Evolutionary conservation across 2,888 invertebrate species (phyloP).

Genomic region (Troides oblongomaculatus): DNA sequence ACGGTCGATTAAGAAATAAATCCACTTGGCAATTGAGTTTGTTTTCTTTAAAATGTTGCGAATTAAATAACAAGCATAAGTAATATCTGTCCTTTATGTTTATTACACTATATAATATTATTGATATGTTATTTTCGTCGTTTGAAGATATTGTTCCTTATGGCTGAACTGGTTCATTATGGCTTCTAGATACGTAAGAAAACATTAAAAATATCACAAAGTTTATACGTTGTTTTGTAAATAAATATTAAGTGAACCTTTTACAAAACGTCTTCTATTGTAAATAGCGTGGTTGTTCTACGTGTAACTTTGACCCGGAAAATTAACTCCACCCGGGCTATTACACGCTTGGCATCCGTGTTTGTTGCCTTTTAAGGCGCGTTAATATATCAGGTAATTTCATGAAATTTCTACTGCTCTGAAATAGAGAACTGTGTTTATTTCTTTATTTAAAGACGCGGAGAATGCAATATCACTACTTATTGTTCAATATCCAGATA

Average conservation of each 20-base stretch:
- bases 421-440: too few relatives aligned
- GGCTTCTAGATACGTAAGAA: background rate
- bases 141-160: too few relatives aligned
- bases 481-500: background rate
- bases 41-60: too few relatives aligned
- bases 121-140: too few relatives aligned
- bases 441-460: too few relatives aligned
- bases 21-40: too few relatives aligned
- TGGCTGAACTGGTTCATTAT: too few relatives aligned
- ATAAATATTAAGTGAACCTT: constrained; percentile 20
- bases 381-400: constrained; percentile 33
- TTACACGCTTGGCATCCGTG: constrained; percentile 42
- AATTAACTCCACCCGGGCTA: constrained; percentile 63
- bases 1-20: too few relatives aligned
- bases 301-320: constrained; percentile 59
- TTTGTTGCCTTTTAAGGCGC: constrained; percentile 37
- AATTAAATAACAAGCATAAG: too few relatives aligned
- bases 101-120: too few relatives aligned
- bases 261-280: constrained; percentile 15
- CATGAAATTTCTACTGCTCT: constrained; percentile 17
- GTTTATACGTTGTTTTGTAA: constrained; percentile 2
- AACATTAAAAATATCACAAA: background rate
- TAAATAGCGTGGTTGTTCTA: constrained; percentile 50
- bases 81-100: too few relatives aligned
- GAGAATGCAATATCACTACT: too few relatives aligned